Evolutionary conservation across 2,797 vertebrate species (phyloP).

Genomic region (Leptatherina wallacei): DNA sequence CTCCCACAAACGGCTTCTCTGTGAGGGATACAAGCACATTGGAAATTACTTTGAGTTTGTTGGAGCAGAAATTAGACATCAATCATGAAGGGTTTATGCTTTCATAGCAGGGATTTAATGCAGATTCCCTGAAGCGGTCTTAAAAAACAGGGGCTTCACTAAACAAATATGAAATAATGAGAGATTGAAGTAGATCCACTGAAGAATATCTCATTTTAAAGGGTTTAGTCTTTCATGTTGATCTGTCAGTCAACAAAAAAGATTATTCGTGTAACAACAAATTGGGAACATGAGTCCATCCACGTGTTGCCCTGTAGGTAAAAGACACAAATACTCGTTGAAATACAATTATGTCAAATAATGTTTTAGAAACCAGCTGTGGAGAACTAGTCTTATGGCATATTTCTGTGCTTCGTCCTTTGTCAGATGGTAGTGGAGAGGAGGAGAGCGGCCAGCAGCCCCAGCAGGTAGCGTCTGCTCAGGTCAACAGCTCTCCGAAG

Average conservation of each 20-base stretch:
- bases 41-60: slow-evolving; percentile 58
- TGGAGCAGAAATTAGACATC: slow-evolving; percentile 63
- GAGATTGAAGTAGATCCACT: slow-evolving; percentile 51
- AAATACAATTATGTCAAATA: too few relatives aligned
- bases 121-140: slow-evolving; percentile 43
- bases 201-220: slow-evolving; percentile 51
- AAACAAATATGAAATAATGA: slow-evolving; percentile 41
- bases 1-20: slow-evolving; percentile 41
- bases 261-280: slow-evolving; percentile 21
- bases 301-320: neutral
- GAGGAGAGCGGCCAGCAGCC: slow-evolving; percentile 70
- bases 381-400: too few relatives aligned
- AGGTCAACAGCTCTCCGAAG: slow-evolving; percentile 87
- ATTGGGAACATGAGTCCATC: neutral
- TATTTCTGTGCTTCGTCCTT: slow-evolving; percentile 6
- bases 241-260: slow-evolving; percentile 3
- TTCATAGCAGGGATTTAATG: slow-evolving; percentile 53
- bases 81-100: slow-evolving; percentile 49
- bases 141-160: slow-evolving; percentile 50
- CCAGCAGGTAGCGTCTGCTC: slow-evolving; percentile 67
- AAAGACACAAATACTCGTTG: neutral
- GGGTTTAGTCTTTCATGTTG: slow-evolving; percentile 29
- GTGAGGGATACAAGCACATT: slow-evolving; percentile 56
- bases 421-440: slow-evolving; percentile 78
- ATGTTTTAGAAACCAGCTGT: too few relatives aligned